These are phyloP conservation scores for Phania funesta DNA, from an alignment of 2,888 invertebrate genomes.

Conservation along the genomic window DNA sequence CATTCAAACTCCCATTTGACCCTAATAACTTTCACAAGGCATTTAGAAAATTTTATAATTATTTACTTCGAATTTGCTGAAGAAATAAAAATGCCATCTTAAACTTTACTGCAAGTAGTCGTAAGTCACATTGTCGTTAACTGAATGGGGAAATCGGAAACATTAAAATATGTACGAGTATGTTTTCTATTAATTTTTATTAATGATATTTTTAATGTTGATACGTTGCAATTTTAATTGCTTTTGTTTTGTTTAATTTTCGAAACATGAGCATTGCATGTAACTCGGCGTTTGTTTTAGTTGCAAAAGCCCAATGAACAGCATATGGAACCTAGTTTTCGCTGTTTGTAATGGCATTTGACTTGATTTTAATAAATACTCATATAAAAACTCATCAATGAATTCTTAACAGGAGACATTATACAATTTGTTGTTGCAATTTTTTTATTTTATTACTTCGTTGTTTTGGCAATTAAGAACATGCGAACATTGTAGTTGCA, in stretches of 20 bases:
- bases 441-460: constrained; percentile 30
- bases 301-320: constrained; percentile 35
- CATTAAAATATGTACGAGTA: constrained; percentile 53
- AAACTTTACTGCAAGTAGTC: not conserved
- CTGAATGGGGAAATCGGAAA: constrained; percentile 54
- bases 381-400: constrained; percentile 59
- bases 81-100: not conserved
- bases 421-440: not conserved
- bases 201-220: constrained; percentile 42
- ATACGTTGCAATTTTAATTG: constrained; percentile 28
- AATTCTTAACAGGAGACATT: constrained; percentile 25
- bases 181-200: constrained; percentile 56
- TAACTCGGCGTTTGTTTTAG: constrained; percentile 4
- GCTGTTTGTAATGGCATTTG: constrained; percentile 56
- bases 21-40: constrained; percentile 59
- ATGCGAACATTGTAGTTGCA: constrained; percentile 18
- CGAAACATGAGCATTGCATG: constrained; percentile 10
- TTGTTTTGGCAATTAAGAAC: constrained; percentile 64
- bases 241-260: constrained; percentile 17
- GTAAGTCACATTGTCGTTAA: not conserved
- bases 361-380: constrained; percentile 67
- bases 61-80: constrained; percentile 1
- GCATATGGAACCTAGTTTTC: constrained; percentile 59
- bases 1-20: constrained; percentile 17
- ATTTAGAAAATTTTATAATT: constrained; percentile 20